Evolutionary conservation across 2,113 vertebrate genomes (phyloP).

Genomic region (Poecilia latipinna): DNA sequence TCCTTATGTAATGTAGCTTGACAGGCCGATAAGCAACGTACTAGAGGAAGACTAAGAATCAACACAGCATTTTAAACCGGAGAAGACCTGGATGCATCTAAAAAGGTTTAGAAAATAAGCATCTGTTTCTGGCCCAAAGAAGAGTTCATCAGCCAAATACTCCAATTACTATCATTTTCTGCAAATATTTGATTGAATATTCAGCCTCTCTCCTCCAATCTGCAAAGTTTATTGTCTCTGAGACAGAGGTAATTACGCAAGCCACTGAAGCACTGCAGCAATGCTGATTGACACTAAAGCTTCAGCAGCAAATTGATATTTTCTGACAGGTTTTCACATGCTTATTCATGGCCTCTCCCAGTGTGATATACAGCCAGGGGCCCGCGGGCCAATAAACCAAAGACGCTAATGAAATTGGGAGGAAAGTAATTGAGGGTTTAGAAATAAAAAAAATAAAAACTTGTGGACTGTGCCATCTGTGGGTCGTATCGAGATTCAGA

Average conservation of each 20-base stretch:
- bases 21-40: not conserved
- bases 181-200: conserved; percentile 53
- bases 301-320: conserved; percentile 68
- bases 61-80: conserved; percentile 3
- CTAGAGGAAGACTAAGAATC: not conserved
- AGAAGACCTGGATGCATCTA: not conserved
- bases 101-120: conserved; percentile 3
- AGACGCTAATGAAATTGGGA: conserved; percentile 69
- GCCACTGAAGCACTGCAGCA: conserved; percentile 67
- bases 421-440: conserved; percentile 48
- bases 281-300: conserved; percentile 66
- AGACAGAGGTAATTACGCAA: conserved; percentile 66
- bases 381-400: conserved; percentile 51
- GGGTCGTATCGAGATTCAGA: conserved; percentile 4
- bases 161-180: conserved; percentile 36
- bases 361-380: conserved; percentile 61
- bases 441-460: conserved; percentile 42
- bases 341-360: conserved; percentile 61
- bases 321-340: conserved; percentile 67
- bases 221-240: conserved; percentile 63
- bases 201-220: conserved; percentile 38
- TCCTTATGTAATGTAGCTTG: conserved; percentile 11
- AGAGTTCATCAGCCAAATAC: conserved; percentile 45
- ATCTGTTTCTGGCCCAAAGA: conserved; percentile 2
- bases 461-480: conserved; percentile 24